phyloP scores from a whole-genome alignment of 2,888 invertebrate genomes.

The Hypomecis atomaria region DNA sequence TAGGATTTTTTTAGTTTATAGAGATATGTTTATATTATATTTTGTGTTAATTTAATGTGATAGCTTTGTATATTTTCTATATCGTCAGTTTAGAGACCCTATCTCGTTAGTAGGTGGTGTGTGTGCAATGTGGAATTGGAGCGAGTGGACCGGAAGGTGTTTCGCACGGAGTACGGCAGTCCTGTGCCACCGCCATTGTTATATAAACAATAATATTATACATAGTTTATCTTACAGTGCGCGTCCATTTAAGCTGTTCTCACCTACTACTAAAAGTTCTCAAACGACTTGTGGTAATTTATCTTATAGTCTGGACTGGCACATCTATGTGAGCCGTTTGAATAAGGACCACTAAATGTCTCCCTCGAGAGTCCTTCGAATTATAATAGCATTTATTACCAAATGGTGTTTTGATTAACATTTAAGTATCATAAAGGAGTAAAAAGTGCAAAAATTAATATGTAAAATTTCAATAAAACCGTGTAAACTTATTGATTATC shows the following conservation, averaged over 20 bases:
- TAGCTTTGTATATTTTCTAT: conserved; percentile 83
- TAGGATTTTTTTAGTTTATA: conserved; percentile 78
- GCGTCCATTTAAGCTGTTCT: conserved; percentile 50
- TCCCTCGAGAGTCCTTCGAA: conserved; percentile 71
- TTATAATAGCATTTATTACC: conserved; percentile 84
- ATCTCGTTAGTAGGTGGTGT: conserved; percentile 62
- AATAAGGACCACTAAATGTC: conserved; percentile 71
- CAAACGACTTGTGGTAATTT: conserved; percentile 48
- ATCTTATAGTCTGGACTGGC: conserved; percentile 52
- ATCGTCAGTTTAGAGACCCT: conserved; percentile 63
- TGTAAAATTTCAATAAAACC: conserved; percentile 83
- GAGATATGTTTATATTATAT: conserved; percentile 81
- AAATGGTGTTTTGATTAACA: conserved; percentile 82
- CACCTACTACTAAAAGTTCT: conserved; percentile 46
- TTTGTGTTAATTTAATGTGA: conserved; percentile 84
- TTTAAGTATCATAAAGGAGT: conserved; percentile 76
- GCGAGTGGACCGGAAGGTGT: conserved; percentile 42
- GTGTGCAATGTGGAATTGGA: conserved; percentile 49
- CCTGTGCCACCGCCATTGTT: conserved; percentile 49
- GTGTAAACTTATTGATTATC: conserved; percentile 79
- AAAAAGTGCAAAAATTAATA: conserved; percentile 84
- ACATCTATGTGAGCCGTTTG: conserved; percentile 68
- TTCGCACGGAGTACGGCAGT: conserved; percentile 43
- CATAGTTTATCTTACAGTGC: conserved; percentile 46
- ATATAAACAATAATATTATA: conserved; percentile 47